phyloP scores from a whole-genome alignment of 2,888 invertebrate genomes.

The Drosophila kambysellisi region DNA sequence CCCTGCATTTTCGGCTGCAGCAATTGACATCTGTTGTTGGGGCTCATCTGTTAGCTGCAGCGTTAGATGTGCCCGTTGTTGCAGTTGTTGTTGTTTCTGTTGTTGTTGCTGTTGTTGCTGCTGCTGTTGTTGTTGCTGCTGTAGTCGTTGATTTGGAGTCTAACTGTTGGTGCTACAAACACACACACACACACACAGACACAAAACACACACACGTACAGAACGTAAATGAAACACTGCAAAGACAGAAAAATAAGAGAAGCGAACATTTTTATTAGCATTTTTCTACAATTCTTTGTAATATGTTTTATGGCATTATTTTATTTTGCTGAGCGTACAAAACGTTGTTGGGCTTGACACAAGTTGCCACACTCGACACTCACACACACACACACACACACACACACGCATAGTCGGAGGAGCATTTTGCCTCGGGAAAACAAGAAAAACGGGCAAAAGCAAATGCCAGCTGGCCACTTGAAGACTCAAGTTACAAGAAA shows the following conservation, averaged over 20 bases:
- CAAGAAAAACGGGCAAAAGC: constrained; percentile 67
- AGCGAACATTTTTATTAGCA: constrained; percentile 58
- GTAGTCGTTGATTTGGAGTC: constrained; percentile 45
- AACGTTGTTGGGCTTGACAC: constrained; percentile 64
- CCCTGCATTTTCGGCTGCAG: constrained; percentile 86
- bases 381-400: constrained; percentile 6
- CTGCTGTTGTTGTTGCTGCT: constrained; percentile 10
- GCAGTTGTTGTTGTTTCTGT: constrained; percentile 53
- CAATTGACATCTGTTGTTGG: constrained; percentile 85
- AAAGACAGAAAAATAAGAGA: constrained; percentile 33
- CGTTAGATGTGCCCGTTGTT: constrained; percentile 84
- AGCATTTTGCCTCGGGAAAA: constrained; percentile 35
- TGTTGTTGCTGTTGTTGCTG: constrained; percentile 14
- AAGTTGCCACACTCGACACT: constrained; percentile 62
- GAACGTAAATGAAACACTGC: constrained; percentile 70
- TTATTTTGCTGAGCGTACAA: constrained; percentile 45
- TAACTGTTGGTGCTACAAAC: constrained; percentile 45
- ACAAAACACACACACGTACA: constrained; percentile 46
- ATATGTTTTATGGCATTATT: constrained; percentile 58
- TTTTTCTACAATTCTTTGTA: constrained; percentile 45
- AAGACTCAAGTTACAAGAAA: constrained; percentile 81
- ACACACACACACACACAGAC: constrained; percentile 38
- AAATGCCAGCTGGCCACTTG: constrained; percentile 78
- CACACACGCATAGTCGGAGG: background rate
- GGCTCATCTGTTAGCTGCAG: constrained; percentile 86